phyloP scores from a whole-genome alignment of 1,140 invertebrate species.

The Papilio dardanus region DNA sequence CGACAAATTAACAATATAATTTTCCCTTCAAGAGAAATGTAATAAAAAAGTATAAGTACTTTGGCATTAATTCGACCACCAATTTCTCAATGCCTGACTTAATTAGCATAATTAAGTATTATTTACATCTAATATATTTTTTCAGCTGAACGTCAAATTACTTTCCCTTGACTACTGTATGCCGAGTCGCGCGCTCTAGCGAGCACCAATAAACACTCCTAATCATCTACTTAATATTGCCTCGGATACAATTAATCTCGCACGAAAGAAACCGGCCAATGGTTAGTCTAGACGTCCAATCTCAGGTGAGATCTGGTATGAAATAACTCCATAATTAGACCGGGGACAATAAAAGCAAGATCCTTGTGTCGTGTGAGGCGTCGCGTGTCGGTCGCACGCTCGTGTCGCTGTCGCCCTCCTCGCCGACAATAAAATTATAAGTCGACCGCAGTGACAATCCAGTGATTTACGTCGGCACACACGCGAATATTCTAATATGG shows the following conservation, averaged over 20 bases:
- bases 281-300: conserved; percentile 70
- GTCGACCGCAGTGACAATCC: conserved; percentile 80
- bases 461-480: conserved; percentile 79
- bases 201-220: conserved; percentile 59
- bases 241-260: conserved; percentile 71
- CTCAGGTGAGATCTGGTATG: conserved; percentile 70
- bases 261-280: conserved; percentile 66
- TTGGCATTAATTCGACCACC: conserved; percentile 1
- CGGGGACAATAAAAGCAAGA: conserved; percentile 75
- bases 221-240: conserved; percentile 71
- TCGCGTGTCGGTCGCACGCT: conserved; percentile 69
- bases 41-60: neutral
- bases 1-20: neutral
- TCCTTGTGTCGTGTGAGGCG: conserved; percentile 66
- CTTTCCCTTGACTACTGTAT: conserved; percentile 37
- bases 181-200: conserved; percentile 41
- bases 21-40: neutral
- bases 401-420: conserved; percentile 67
- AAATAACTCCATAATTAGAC: conserved; percentile 73
- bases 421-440: conserved; percentile 81
- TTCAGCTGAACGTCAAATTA: conserved; percentile 29
- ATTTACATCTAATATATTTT: conserved; percentile 35
- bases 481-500: conserved; percentile 79
- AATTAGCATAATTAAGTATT: conserved; percentile 26
- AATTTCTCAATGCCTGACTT: neutral